A percentile compares a stretch with the other conserved stretches of the same genome.
phyloP scores from a whole-genome alignment of 2,888 invertebrate species.

The Xylota sylvarum region DNA sequence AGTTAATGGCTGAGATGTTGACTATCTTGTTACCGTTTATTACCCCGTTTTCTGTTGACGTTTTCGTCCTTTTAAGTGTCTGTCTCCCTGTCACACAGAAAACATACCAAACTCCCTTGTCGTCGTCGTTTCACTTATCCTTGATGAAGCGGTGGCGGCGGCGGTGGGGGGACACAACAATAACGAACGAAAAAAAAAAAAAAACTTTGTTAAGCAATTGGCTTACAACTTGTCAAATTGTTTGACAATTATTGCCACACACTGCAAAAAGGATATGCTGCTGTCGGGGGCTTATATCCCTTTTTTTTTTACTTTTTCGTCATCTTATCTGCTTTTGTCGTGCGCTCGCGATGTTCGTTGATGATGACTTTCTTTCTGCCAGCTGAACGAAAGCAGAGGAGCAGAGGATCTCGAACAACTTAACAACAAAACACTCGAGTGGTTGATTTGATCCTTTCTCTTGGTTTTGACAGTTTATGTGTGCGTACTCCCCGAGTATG shows the following conservation, averaged over 20 bases:
- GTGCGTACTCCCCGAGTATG: slow-evolving; percentile 38
- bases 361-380: slow-evolving; percentile 34
- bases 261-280: slow-evolving; percentile 65
- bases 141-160: slow-evolving; percentile 10
- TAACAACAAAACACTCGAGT: slow-evolving; percentile 67
- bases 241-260: slow-evolving; percentile 75
- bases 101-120: not conserved
- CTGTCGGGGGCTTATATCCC: slow-evolving; percentile 50
- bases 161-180: too few species aligned
- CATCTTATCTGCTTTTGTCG: slow-evolving; percentile 60
- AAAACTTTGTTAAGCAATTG: slow-evolving; percentile 71
- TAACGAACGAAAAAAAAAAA: not conserved
- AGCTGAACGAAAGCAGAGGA: slow-evolving; percentile 12
- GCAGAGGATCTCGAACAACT: slow-evolving; percentile 55
- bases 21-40: slow-evolving; percentile 76
- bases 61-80: slow-evolving; percentile 48
- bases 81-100: not conserved
- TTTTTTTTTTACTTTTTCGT: slow-evolving; percentile 34
- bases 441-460: slow-evolving; percentile 64
- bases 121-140: slow-evolving; percentile 29
- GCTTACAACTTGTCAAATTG: slow-evolving; percentile 76
- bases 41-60: slow-evolving; percentile 66
- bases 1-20: slow-evolving; percentile 74
- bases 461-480: slow-evolving; percentile 20
- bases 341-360: not conserved